phyloP scores from a whole-genome alignment of 2,113 vertebrate genomes.

The Triplophysa siluroides region DNA sequence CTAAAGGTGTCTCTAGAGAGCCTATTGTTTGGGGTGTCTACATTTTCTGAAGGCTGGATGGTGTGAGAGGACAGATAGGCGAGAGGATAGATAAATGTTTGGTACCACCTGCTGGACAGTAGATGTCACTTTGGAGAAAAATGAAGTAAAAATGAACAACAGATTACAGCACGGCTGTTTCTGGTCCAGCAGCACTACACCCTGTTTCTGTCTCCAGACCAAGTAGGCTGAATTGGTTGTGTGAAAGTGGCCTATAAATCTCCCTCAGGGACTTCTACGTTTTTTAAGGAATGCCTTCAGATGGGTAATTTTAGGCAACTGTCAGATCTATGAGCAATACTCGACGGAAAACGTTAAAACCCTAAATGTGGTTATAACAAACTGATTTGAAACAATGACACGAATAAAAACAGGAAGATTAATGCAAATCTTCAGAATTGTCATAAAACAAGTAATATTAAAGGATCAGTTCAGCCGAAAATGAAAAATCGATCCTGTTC shows the following conservation, averaged over 20 bases:
- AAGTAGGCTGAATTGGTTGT: constrained; percentile 38
- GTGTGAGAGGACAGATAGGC: constrained; percentile 1
- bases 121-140: constrained; percentile 57
- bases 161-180: constrained; percentile 36
- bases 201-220: neutral
- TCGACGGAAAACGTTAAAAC: neutral
- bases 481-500: too few relatives aligned
- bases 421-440: constrained; percentile 7
- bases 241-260: constrained; percentile 24
- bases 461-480: neutral
- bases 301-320: constrained; percentile 7
- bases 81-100: constrained; percentile 66
- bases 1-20: constrained; percentile 43
- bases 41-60: constrained; percentile 45
- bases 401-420: neutral
- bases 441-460: neutral
- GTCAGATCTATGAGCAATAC: neutral
- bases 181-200: constrained; percentile 23
- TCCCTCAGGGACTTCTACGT: constrained; percentile 8
- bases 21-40: constrained; percentile 38
- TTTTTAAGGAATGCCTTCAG: constrained; percentile 9
- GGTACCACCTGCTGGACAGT: constrained; percentile 72
- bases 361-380: constrained; percentile 8
- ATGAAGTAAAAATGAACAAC: constrained; percentile 47
- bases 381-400: constrained; percentile 7